Evolutionary conservation across 2,113 vertebrate species (phyloP), one percentile per base, ranked within the genome.

Genomic region (Nothobranchius furzeri): DNA sequence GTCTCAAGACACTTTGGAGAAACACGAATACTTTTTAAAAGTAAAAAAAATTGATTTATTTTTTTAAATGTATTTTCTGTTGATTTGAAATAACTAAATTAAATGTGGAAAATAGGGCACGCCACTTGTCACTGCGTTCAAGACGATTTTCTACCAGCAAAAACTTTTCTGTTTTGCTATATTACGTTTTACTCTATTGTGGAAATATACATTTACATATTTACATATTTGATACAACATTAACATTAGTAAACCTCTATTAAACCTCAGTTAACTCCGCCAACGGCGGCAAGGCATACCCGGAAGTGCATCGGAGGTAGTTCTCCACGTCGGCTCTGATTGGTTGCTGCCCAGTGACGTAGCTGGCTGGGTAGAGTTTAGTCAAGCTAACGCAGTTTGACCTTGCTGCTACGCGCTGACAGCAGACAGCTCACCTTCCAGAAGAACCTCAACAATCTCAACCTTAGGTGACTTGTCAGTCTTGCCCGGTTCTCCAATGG

Each of bases 311-410:
- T 2, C 0, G 25, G 0, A 1, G 9, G 0, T 47, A 2, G 6
- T 8, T 0, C 0, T 20, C 7, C 12, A 4, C 40, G n/a, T 49
- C 43, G 1, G 0, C 4, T 8, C 67, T 60, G 17, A 89, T 85
- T 89, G 81, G 87, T 6, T 66, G 61, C 10, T 20, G 13, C 15
- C 0, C 8, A 1, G 24, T 85, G 82, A 89, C 83, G 82, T 52
- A 42, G 7, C 0, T 2, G 5, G 11, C 14, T 6, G 3, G 2
- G 50, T 75, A 17, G 70, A 72, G 25, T 82, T 74, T 55, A 47
- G 25, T 11, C 57, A 43, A 80, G 62, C 54, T 68, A 57, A 15
- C 0, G 14, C 47, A 1, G 8, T 46, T 52, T 90, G 88, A 91
- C 89, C 88, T 91, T 90, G 88, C 42, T 45, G 15, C 6, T 35